Conservation (phyloP, 2,888 invertebrate genomes). For the Hirtodrosophila cameraria region DNA sequence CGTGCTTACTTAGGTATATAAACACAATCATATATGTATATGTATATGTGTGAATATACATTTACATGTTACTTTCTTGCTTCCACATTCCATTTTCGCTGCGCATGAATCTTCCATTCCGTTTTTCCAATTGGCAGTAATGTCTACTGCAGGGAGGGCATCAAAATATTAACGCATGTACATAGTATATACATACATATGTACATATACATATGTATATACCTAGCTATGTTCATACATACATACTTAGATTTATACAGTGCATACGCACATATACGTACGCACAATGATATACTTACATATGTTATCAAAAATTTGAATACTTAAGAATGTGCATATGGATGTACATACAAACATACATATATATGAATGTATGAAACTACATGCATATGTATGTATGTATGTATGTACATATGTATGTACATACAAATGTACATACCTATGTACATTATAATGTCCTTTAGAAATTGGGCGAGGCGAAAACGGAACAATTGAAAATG, state of each 20-base stretch:
- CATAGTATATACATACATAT: neutral
- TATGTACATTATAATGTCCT: neutral
- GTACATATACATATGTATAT: neutral
- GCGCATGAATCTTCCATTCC: conserved; percentile 60
- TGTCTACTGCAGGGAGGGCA: conserved; percentile 8
- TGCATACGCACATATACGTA: too few species aligned
- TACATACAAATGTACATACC: neutral
- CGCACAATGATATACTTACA: neutral
- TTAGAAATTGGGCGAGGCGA: conserved; percentile 11
- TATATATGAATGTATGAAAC: neutral
- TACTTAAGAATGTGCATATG: too few species aligned
- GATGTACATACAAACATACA: neutral
- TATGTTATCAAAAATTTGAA: too few species aligned
- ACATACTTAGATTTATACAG: neutral
- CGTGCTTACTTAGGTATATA: neutral
- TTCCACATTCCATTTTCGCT: conserved; percentile 52
- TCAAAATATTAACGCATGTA: conserved; percentile 13
- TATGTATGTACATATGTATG: neutral
- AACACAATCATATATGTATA: too few species aligned
- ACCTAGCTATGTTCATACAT: neutral
- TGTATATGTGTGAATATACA: neutral
- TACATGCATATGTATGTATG: neutral
- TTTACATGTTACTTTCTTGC: conserved; percentile 26
- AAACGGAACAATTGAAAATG: neutral
- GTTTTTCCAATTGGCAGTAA: conserved; percentile 49